These are phyloP conservation scores for Schizopygopsis malacanthus DNA, from an alignment of 2,797 vertebrate species.

Conservation along the genomic window DNA sequence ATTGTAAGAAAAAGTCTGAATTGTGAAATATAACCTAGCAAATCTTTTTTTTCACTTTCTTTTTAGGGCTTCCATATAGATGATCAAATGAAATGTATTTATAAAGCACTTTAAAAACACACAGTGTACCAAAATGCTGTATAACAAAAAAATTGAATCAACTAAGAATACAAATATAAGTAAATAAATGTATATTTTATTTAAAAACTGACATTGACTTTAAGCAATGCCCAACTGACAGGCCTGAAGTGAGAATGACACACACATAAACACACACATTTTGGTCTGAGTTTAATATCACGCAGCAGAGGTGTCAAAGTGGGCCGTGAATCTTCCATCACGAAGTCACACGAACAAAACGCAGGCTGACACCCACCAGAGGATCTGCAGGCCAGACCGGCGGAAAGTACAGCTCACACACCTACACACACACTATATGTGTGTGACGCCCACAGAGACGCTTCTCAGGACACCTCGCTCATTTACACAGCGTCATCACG, in stretches of 20 bases:
- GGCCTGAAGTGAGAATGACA: not conserved
- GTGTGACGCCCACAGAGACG: not conserved
- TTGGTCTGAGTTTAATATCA: not conserved
- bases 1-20: not conserved
- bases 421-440: not conserved
- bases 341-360: not conserved
- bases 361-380: constrained; percentile 12
- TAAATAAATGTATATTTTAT: not conserved
- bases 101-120: not conserved
- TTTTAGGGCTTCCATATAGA: not conserved
- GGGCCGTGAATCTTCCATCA: constrained; percentile 40
- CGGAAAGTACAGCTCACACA: constrained; percentile 55
- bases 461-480: not conserved
- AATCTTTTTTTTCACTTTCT: not conserved
- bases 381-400: not conserved
- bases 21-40: not conserved
- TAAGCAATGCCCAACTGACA: not conserved
- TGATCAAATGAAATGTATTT: not conserved
- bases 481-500: not conserved
- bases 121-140: not conserved
- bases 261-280: not conserved
- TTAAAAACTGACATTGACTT: not conserved
- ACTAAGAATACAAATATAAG: no score
- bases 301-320: constrained; percentile 26
- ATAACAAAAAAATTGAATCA: no score